phyloP scores from a whole-genome alignment of 1,140 invertebrate genomes.

The Hypsibius dujardini region DNA sequence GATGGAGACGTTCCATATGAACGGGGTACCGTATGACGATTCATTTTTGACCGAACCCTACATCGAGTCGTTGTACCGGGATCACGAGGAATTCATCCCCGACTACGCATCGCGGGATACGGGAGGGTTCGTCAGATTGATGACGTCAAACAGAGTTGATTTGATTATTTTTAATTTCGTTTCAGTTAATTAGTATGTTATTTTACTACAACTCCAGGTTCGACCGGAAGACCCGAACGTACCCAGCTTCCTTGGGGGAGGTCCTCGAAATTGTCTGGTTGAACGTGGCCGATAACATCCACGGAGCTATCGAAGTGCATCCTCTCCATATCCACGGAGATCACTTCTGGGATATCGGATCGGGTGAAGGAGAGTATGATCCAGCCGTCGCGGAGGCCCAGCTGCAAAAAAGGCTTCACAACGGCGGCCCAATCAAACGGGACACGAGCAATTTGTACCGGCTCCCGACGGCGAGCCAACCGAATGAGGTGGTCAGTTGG shows the following conservation, averaged over 20 bases:
- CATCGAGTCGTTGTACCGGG: not conserved
- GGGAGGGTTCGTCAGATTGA: too few relatives aligned
- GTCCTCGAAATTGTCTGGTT: not conserved
- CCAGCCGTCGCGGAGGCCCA: not conserved
- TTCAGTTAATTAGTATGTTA: too few relatives aligned
- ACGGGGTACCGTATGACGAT: not conserved
- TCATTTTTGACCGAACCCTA: not conserved
- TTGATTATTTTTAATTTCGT: too few relatives aligned
- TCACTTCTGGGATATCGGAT: slow-evolving; percentile 4
- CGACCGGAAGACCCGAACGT: not conserved
- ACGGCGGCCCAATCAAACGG: not conserved
- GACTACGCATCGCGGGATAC: too few relatives aligned
- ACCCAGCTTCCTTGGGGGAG: not conserved
- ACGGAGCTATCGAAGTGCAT: not conserved
- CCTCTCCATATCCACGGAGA: not conserved
- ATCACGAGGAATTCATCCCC: too few relatives aligned
- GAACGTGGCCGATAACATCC: not conserved
- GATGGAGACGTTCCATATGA: not conserved
- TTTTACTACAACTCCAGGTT: not conserved
- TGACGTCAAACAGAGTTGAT: too few relatives aligned
- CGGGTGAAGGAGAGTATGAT: not conserved
- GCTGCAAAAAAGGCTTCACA: not conserved
- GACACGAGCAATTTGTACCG: not conserved
- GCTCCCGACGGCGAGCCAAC: not conserved
- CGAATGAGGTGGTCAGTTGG: not conserved